Base-by-base conservation (phyloP, 2,113 vertebrate species). In the Struthio camelus region DNA sequence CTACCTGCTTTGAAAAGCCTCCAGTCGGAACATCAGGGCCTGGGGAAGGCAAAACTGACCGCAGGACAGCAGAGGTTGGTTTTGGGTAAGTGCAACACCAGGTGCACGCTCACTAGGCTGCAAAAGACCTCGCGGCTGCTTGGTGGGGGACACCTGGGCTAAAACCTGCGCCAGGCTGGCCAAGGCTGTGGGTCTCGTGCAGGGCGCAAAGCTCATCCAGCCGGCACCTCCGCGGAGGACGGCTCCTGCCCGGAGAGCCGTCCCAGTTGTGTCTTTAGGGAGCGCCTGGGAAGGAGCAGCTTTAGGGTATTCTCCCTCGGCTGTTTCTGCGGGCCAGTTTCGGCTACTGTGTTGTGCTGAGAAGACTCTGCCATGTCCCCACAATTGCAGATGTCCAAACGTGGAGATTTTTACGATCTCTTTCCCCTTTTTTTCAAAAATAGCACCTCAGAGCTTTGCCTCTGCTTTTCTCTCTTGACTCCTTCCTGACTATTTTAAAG, bases 151-250 rank as follows among this genome's bases (percentile, higher is more conserved):
- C 46, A 19, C 18, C 46, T 48, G 46, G 46, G 46, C 18, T 48
- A 48, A 48, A 48, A 48, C 46, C 18, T 9, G 46, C 18, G 3
- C 18, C 8, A 8, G 46, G 18, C 17, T 9, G 46, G 46, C 46
- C 18, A 46, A 51, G 24, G 24, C 14, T 28, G 44, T 32, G 20
- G 16, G 44, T n/a, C n/a, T n/a, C n/a, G 22, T n/a, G 44, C 46
- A 48, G 46, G 46, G 17, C 18, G 11, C 46, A 7, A 18, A 48
- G 46, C 44, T 46, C 44, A 46, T 46, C 10, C 71, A 6, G 1
- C 11, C n/a, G 22, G 18, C 6, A 22, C 15, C 9, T 8, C 20
- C 64, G 32, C 0, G 1, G 34, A 23, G 5, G 17, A 3, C 62
- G 23, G 10, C 14, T 89, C 13, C 10, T 14, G 14, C 22, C 23